phyloP scores from a whole-genome alignment of 2,113 vertebrate species.

The Panthera tigris region DNA sequence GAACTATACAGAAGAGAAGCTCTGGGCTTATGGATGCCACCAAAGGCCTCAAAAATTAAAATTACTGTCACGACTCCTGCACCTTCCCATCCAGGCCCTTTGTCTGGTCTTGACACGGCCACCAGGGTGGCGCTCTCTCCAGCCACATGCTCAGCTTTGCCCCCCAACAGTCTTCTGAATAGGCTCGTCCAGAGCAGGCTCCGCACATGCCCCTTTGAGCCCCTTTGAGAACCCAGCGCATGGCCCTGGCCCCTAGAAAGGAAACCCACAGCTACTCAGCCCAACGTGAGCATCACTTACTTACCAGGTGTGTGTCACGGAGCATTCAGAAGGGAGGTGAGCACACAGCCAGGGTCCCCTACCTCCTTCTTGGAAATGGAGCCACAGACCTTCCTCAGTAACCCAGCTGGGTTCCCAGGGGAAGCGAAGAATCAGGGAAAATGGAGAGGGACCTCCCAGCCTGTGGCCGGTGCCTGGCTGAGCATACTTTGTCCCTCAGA shows the following conservation, averaged over 20 bases:
- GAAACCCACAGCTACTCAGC: fast-evolving
- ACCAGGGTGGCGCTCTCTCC: background rate
- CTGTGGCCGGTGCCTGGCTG: background rate
- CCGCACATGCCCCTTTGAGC: background rate
- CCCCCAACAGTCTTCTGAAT: background rate
- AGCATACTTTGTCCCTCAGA: fast-evolving
- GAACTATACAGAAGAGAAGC: background rate
- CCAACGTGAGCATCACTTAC: fast-evolving
- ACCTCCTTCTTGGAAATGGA: background rate
- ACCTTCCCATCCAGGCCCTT: background rate
- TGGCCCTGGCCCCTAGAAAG: fast-evolving
- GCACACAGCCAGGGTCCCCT: background rate
- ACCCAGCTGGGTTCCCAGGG: fast-evolving
- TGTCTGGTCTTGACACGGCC: background rate
- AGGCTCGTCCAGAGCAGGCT: background rate
- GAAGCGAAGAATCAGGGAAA: too few species aligned
- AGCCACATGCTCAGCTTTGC: background rate
- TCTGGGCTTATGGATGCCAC: background rate
- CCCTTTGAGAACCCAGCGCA: fast-evolving
- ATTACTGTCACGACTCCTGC: background rate
- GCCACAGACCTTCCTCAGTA: background rate
- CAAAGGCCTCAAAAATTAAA: background rate
- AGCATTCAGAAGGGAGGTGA: fast-evolving
- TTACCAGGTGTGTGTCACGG: background rate
- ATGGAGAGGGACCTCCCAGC: background rate